A percentile compares a stretch with the other conserved stretches of the same genome.
phyloP scores from a whole-genome alignment of 2,113 vertebrate species.

The Tenebrosternarchus preto region DNA sequence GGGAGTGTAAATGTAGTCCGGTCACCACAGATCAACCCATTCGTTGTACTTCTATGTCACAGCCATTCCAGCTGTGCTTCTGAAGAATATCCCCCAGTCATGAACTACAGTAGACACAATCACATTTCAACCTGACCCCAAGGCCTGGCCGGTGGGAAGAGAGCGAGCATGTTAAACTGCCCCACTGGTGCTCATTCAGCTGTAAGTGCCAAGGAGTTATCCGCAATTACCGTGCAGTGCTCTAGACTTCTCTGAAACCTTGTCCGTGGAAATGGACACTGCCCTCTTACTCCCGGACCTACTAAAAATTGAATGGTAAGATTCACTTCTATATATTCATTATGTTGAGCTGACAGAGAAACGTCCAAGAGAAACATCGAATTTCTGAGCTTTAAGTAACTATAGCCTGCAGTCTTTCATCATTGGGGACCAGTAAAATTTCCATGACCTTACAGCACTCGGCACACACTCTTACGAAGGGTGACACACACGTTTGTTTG shows the following conservation, averaged over 20 bases:
- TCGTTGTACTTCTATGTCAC: conserved; percentile 52
- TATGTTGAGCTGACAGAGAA: too few species aligned
- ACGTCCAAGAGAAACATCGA: not conserved
- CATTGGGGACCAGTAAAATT: not conserved
- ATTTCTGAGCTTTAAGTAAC: not conserved
- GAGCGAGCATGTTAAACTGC: not conserved
- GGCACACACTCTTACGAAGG: too few species aligned
- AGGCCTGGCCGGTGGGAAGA: not conserved
- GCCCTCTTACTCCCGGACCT: not conserved
- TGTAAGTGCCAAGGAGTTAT: not conserved
- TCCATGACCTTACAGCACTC: not conserved
- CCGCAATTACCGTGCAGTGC: conserved; percentile 6
- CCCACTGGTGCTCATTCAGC: not conserved
- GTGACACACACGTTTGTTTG: too few species aligned
- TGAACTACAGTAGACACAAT: conserved; percentile 64
- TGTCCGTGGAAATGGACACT: not conserved
- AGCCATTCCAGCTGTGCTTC: conserved; percentile 57
- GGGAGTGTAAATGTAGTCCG: conserved; percentile 53
- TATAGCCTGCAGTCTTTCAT: not conserved
- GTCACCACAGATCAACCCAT: conserved; percentile 62
- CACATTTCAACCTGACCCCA: conserved; percentile 24
- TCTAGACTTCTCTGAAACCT: conserved; percentile 8
- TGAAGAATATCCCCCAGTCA: conserved; percentile 64
- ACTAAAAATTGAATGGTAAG: not conserved
- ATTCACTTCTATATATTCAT: not conserved